Evolutionary conservation across 37 sponge, comb jelly and placozoan genomes (phyloP).

Genomic region (Halisarca cf. caerulea): DNA sequence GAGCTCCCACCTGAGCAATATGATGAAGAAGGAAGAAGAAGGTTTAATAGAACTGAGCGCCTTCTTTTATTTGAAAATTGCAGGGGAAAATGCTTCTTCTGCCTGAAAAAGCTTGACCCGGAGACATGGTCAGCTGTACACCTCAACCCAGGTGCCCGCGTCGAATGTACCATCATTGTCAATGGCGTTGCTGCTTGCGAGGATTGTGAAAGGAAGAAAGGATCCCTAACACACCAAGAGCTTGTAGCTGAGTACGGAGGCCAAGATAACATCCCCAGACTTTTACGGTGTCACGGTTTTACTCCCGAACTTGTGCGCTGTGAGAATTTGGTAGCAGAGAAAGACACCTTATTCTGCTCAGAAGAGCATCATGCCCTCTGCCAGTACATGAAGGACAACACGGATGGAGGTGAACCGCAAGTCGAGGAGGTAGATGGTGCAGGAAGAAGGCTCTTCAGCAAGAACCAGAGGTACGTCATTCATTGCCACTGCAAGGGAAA

Average conservation of each 20-base stretch:
- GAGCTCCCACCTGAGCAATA: too few species aligned
- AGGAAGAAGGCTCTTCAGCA: slow-evolving; percentile 10
- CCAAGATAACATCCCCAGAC: neutral
- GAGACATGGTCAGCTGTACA: neutral
- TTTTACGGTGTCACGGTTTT: slow-evolving; percentile 10
- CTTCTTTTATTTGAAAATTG: slow-evolving; percentile 8
- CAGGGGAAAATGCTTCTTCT: slow-evolving; percentile 9
- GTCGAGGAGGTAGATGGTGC: slow-evolving; percentile 10
- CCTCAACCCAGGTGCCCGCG: neutral
- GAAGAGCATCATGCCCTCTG: neutral
- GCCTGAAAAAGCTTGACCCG: neutral
- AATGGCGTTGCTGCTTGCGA: slow-evolving; percentile 10
- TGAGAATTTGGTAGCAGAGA: neutral
- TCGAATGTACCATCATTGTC: neutral
- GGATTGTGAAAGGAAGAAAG: neutral
- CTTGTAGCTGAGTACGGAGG: slow-evolving; percentile 4
- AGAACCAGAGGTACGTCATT: slow-evolving; percentile 1
- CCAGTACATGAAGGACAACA: slow-evolving; percentile 8
- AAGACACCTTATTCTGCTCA: neutral
- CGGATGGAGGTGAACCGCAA: neutral
- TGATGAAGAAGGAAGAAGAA: too few species aligned
- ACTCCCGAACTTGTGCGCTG: neutral
- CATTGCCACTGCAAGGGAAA: neutral
- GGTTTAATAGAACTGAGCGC: slow-evolving; percentile 2
- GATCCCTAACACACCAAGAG: neutral